These are phyloP conservation scores for Charaxes varanes DNA, from an alignment of 1,140 invertebrate genomes.

Conservation along the genomic window DNA sequence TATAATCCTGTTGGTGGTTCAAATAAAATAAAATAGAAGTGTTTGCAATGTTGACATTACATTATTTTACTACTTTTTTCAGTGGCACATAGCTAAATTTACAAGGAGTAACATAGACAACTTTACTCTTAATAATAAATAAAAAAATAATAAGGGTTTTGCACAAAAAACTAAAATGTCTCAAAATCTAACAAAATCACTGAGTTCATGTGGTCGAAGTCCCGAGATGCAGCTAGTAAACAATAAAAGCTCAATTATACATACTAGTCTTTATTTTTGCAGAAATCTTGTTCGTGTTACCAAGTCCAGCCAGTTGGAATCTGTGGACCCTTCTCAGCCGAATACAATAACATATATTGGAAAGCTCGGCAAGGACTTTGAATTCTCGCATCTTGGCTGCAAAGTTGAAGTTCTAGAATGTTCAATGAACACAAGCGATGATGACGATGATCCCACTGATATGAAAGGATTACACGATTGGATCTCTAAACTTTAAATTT, in stretches of 20 bases:
- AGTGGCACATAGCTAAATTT: too few species aligned
- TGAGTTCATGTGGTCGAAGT: too few species aligned
- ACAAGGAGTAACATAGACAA: too few species aligned
- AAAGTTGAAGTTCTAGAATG: slow-evolving; percentile 85
- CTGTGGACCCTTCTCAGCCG: slow-evolving; percentile 79
- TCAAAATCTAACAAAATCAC: too few species aligned
- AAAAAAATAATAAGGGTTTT: too few species aligned
- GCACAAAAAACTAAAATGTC: too few species aligned
- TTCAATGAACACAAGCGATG: slow-evolving; percentile 77
- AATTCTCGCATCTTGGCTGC: slow-evolving; percentile 82
- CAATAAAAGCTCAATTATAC: slow-evolving; percentile 6
- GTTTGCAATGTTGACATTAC: too few species aligned
- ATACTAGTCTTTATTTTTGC: slow-evolving; percentile 19
- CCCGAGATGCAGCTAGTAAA: too few species aligned
- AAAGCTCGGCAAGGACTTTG: slow-evolving; percentile 85
- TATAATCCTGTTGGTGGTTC: too few species aligned
- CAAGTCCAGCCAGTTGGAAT: slow-evolving; percentile 83
- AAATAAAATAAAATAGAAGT: too few species aligned
- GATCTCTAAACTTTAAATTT: slow-evolving; percentile 75
- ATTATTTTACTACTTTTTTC: too few species aligned
- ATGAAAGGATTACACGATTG: slow-evolving; percentile 78
- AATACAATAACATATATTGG: slow-evolving; percentile 79
- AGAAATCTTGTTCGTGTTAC: slow-evolving; percentile 87
- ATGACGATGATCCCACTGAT: slow-evolving; percentile 72
- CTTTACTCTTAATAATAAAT: too few species aligned